Evolutionary conservation across 1,140 invertebrate species (phyloP), one percentile per base, ranked within the genome.

Genomic region (Ostrea edulis): DNA sequence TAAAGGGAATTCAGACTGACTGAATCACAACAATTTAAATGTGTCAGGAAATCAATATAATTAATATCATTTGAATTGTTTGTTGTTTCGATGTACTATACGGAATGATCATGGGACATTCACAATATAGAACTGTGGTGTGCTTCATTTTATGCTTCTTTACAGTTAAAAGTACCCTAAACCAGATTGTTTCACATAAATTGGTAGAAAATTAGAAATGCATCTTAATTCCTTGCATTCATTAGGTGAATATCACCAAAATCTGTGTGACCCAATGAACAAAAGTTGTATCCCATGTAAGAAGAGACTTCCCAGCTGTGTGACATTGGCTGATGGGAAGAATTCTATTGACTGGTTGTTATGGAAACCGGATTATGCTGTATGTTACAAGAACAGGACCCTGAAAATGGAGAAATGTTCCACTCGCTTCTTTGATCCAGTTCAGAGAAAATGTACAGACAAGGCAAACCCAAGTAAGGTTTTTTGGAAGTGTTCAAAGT

Each of bases 381-480:
- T 14, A 17, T 90, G 92, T 84, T 90, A 91, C 44, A 87, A 91
- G 51, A 90, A 91, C 54, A 89, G 92, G 35, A 90, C 89, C 0
- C 53, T 92, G 17, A 55, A 58, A 58, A 84, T 87, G 8, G 53
- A 86, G 0, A 65, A 88, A 25, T 90, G 90, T 87, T 17, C 68
- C 35, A 88, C 62, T 20, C 68, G 88, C 20, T 90, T 84, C 58
- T 90, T 90, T 55, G 65, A 89, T 82, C 90, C 90, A n/a, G 52
- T 20, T 17, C 65, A 86, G 68, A 87, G 68, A 35, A 88, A 84
- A 81, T 90, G 90, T 85, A 84, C 54, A 65, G 84, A 58, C n/a
- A 65, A 83, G 25, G 85, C 82, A 22, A 84, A 85, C 22, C 84
- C 84, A 85, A 68, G 87, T 88, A 85, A 55, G 44, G 12, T n/a